Percentiles rank a stretch among this genome's conserved stretches.
phyloP scores from a whole-genome alignment of 2,888 invertebrate genomes.

The Trissonchulus latispiculum region DNA sequence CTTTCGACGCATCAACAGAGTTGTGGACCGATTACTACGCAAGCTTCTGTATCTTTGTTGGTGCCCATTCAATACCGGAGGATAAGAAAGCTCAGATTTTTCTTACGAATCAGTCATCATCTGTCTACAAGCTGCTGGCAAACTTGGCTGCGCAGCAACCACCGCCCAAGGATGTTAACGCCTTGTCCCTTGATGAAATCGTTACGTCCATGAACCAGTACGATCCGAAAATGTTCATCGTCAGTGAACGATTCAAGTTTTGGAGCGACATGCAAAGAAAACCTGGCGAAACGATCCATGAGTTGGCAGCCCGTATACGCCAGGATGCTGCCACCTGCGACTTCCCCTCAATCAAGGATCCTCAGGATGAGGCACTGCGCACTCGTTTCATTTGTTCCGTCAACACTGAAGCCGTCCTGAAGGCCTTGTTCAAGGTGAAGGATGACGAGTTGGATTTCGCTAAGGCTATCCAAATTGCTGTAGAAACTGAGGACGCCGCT shows the following conservation, averaged over 20 bases:
- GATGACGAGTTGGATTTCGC: conserved; percentile 25
- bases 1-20: too few relatives aligned
- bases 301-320: not conserved
- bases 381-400: not conserved
- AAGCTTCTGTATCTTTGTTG: conserved; percentile 23
- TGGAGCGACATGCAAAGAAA: conserved; percentile 27
- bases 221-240: conserved; percentile 22
- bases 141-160: conserved; percentile 20
- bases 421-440: conserved; percentile 28
- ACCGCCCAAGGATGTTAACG: not conserved
- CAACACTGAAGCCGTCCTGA: conserved; percentile 24
- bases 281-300: conserved; percentile 15
- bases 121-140: conserved; percentile 23
- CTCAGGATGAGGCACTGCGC: conserved; percentile 19
- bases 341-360: conserved; percentile 26
- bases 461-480: conserved; percentile 25
- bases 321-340: conserved; percentile 5
- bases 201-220: conserved; percentile 25
- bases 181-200: conserved; percentile 21
- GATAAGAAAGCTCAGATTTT: conserved; percentile 10
- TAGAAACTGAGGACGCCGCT: conserved; percentile 27
- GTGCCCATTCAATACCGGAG: conserved; percentile 17
- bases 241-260: conserved; percentile 19
- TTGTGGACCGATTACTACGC: conserved; percentile 22
- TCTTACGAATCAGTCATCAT: conserved; percentile 21